Evolutionary conservation across 2,113 vertebrate genomes (phyloP), one percentile per base, ranked within the genome.

Genomic region (Labeo catla): DNA sequence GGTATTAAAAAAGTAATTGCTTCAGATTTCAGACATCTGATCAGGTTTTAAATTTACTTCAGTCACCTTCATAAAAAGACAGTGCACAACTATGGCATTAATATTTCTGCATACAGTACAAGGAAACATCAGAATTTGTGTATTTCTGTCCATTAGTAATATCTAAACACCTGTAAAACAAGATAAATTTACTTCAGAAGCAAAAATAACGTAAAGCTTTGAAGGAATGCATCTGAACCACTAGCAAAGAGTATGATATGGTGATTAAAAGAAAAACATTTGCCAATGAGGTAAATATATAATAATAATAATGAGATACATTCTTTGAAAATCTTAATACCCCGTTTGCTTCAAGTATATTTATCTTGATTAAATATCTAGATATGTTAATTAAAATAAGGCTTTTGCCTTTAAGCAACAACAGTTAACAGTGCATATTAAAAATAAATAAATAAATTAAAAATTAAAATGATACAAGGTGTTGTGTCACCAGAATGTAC

Each of bases 401-500:
- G 10, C 9, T 72, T 43, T 11, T 73, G 4, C 19, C 39, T 72
- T 72, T 45, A 73, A n/a, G 16, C 16, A 73, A 12, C 39, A 45
- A 73, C 5, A 6, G 36, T 43, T 70, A 34, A 66, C 19, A n/a
- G 19, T 66, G 63, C 11, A 28, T 15, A 65, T 66, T 66, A 15
- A 34, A 66, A 66, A 65, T 0, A 5, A 65, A 65, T 1, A 15
- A 57, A 57, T 19, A 57, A 54, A 54, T 16, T 2, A 39, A 39
- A 39, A 39, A 28, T 28, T 28, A 28, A 28, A 28, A 28, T 28
- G 0, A 39, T 57, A 23, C 54, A 79, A 43, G 54, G 7, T 80
- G 77, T 59, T 45, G 77, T 80, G 77, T 63, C 57, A 80, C 36
- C 19, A 61, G 36, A 80, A 63, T 79, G 54, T 59, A 59, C 8